A percentile compares a stretch with the other conserved stretches of the same genome.
phyloP scores from a whole-genome alignment of 2,888 invertebrate genomes.

The Polydrusus tereticollis region DNA sequence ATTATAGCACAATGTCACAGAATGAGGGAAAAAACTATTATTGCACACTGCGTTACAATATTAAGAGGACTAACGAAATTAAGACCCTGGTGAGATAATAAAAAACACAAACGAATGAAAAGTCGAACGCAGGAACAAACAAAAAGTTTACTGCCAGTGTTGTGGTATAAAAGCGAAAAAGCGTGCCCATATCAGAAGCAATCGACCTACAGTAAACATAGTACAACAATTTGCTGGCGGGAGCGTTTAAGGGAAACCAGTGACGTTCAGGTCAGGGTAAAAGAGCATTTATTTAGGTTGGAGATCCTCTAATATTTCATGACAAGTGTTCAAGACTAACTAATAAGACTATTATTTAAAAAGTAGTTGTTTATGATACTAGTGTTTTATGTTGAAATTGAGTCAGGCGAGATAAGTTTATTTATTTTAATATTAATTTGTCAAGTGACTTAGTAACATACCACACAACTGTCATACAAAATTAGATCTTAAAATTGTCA shows the following conservation, averaged over 20 bases:
- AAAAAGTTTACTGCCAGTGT: slow-evolving; percentile 19
- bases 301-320: too few species aligned
- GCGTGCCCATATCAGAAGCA: slow-evolving; percentile 46
- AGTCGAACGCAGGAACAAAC: slow-evolving; percentile 25
- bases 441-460: too few species aligned
- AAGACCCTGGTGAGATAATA: slow-evolving; percentile 10
- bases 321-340: too few species aligned
- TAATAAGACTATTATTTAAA: too few species aligned
- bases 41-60: background rate
- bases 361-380: too few species aligned
- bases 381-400: too few species aligned
- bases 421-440: too few species aligned
- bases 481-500: too few species aligned
- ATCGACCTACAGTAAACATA: slow-evolving; percentile 43
- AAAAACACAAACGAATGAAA: slow-evolving; percentile 8
- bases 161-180: slow-evolving; percentile 16
- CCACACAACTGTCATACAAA: too few species aligned
- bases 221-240: slow-evolving; percentile 42
- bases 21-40: background rate
- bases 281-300: too few species aligned
- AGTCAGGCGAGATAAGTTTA: too few species aligned
- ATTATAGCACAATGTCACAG: too few species aligned
- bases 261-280: background rate
- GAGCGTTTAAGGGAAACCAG: slow-evolving; percentile 28
- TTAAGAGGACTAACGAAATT: background rate